Base-by-base conservation (phyloP, 2,113 vertebrate genomes). In the Clarias gariepinus region DNA sequence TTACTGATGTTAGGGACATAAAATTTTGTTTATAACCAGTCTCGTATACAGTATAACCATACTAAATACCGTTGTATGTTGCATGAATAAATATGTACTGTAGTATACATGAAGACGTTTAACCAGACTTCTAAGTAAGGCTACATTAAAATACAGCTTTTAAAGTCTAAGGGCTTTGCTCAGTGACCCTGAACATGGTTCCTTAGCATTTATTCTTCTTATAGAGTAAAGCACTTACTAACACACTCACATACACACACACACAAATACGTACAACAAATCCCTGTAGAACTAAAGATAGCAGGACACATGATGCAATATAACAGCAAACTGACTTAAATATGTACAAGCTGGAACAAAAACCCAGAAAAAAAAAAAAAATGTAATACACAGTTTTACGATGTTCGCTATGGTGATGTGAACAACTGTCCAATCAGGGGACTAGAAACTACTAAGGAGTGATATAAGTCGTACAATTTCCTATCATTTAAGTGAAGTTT, bases 221-320 rank as follows among this genome's bases (percentile, higher is more conserved):
- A 57, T 33, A 58, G 77, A 16, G 9, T 80, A 58, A 58, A 58
- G 28, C 55, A 16, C 52, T 55, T 23, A 41, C 68, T 33, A 6
- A 71, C 47, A 55, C 9, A 57, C 79, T 47, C 30, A 60, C 79
- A 36, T 4, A 71, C 47, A 55, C 9, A 57, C 79, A 63, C 30
- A 60, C 79, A 36, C 11, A 61, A 30, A 41, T 30, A 1, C 12
- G 4, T 36, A 64, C 61, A 82, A 82, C 28, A 64, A 36, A 25
- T 82, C 60, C 80, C 58, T n/a, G 78, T 33, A 80, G 36, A 36
- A 82, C 36, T 28, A 64, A 81, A 63, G 30, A 64, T 47, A 82
- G 58, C 33, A 60, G 55, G 68, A 80, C 57, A 58, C 90, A 90
- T 79, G 57, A 89, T 87, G 90, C 89, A 90, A 87, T 47, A 63